These are phyloP conservation scores for Alcedo quadribrachys DNA, from an alignment of 2,797 vertebrate genomes.

Conservation along the genomic window DNA sequence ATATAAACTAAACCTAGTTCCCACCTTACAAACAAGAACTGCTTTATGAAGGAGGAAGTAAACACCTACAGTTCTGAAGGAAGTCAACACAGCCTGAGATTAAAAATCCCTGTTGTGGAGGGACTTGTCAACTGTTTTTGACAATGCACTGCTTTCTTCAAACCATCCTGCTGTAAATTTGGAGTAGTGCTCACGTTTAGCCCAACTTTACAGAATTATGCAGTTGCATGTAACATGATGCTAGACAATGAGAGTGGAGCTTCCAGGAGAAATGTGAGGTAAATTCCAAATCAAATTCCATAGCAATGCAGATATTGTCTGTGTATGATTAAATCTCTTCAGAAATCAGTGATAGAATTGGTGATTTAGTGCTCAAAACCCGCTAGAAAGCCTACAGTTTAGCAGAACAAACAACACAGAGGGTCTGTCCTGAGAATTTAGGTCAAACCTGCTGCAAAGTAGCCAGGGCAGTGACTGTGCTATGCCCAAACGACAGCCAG, in stretches of 20 bases:
- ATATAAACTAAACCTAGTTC: not conserved
- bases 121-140: not conserved
- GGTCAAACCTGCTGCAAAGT: not conserved
- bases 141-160: not conserved
- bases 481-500: not conserved
- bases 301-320: not conserved
- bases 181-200: not conserved
- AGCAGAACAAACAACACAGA: not conserved
- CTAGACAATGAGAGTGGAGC: not conserved
- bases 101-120: not conserved
- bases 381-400: not conserved
- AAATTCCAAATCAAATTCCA: not conserved
- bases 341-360: not conserved
- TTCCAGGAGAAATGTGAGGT: not conserved
- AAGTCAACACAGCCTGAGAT: not conserved
- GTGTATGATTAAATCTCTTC: not conserved
- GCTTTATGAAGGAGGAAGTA: not conserved
- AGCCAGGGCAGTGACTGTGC: not conserved
- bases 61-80: not conserved
- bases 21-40: not conserved
- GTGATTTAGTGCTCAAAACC: not conserved
- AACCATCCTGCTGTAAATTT: not conserved
- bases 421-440: not conserved
- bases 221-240: not conserved
- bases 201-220: not conserved